Evolutionary conservation across 1,140 invertebrate genomes (phyloP), one percentile per base, ranked within the genome.

Genomic region (Drosophila malerkotliana): DNA sequence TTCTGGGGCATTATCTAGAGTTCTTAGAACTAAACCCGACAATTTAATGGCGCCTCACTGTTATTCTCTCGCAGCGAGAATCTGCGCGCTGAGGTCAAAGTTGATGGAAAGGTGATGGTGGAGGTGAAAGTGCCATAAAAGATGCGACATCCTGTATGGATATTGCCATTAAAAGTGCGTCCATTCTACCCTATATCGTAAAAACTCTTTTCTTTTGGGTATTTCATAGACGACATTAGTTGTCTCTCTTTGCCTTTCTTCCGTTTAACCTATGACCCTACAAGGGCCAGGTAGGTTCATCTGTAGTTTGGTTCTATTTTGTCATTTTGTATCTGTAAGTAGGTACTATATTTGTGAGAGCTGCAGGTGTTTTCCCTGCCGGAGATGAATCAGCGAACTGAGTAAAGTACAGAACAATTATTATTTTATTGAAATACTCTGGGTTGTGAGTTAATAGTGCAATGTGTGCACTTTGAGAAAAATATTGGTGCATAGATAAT

Each of bases 41-140:
- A 37, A 44, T 73, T 73, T 63, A 63, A 63, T 73, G 69, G 67
- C 63, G 64, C 67, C 64, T 54, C 51, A 14, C 21, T 60, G 34
- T 21, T 21, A 21, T 21, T 21, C 3, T 21, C 21, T 21, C 21
- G 21, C 21, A 21, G 21, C 49, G n/a, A 15, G 62, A 55, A 68
- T 67, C 62, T 68, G 48, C 62, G 24, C 14, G 60, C 63, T 39
- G 62, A 64, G 63, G 47, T 51, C 59, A 3, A 58, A 30, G 52
- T 21, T 57, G 24, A 18, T 10, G 14, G 39, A 14, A 44, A 15
- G 39, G 39, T 41, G 26, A 55, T 34, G 32, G 32, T 9, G 32
- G 32, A 71, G 47, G 68, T 72, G 67, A 72, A 72, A 72, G 68
- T 72, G 67, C 68, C 57, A 45, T 72, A 52, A 72, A 66, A 72